These are phyloP conservation scores for Cairina moschata DNA, from an alignment of 2,113 vertebrate species.

Conservation along the genomic window DNA sequence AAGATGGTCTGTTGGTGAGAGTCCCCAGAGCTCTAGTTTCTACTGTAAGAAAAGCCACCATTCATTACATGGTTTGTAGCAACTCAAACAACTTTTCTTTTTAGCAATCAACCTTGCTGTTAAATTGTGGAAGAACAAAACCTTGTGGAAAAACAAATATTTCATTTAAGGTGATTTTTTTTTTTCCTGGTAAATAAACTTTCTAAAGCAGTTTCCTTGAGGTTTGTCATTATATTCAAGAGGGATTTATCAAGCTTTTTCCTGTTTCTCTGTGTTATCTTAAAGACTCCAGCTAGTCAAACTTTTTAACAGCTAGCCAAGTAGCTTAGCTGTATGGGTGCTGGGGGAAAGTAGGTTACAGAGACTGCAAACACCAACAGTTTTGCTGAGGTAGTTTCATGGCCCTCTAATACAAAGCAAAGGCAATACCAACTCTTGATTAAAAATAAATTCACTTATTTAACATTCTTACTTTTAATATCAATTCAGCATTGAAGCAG, in stretches of 20 bases:
- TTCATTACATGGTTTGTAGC: accelerated
- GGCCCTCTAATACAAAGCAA: slow-evolving; percentile 45
- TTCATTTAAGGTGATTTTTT: not conserved
- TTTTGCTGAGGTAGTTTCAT: slow-evolving; percentile 60
- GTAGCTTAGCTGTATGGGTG: slow-evolving; percentile 30
- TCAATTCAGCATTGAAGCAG: slow-evolving; percentile 20
- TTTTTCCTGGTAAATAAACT: not conserved
- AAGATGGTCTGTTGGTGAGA: not conserved
- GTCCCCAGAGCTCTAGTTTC: not conserved
- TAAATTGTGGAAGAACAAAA: not conserved
- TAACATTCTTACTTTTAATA: slow-evolving; percentile 41
- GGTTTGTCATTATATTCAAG: slow-evolving; percentile 32
- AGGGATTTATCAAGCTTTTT: slow-evolving; percentile 37
- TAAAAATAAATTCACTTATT: slow-evolving; percentile 56
- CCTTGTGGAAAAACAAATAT: not conserved
- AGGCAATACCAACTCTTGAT: slow-evolving; percentile 17
- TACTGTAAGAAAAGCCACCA: not conserved
- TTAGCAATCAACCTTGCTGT: not conserved
- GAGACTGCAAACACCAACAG: slow-evolving; percentile 36
- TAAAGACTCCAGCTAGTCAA: slow-evolving; percentile 53
- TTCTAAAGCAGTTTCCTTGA: slow-evolving; percentile 6
- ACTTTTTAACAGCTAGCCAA: slow-evolving; percentile 52
- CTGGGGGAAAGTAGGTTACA: not conserved
- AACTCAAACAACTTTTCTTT: not conserved
- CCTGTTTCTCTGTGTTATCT: slow-evolving; percentile 50